A percentile compares a stretch with the other conserved stretches of the same genome.
phyloP scores from a whole-genome alignment of 2,113 vertebrate species.

The Chaetodon auriga region DNA sequence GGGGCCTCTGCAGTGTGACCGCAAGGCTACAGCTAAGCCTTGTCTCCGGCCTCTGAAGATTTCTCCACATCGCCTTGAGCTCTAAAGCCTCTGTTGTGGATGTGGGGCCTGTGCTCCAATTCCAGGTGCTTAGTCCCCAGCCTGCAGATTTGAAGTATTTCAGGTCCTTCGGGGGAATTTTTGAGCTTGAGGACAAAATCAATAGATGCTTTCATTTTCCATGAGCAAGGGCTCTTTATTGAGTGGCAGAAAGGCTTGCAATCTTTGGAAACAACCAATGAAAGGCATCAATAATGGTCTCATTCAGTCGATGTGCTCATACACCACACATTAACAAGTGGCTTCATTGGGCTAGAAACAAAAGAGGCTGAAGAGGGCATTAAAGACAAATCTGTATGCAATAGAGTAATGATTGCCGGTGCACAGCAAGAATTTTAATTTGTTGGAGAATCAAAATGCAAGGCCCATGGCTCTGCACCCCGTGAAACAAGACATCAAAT shows the following conservation, averaged over 20 bases:
- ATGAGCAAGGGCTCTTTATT: constrained; percentile 29
- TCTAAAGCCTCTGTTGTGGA: constrained; percentile 69
- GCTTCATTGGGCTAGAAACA: constrained; percentile 13
- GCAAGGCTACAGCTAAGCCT: constrained; percentile 68
- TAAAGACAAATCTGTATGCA: constrained; percentile 69
- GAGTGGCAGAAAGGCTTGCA: constrained; percentile 21
- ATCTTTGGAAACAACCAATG: constrained; percentile 7
- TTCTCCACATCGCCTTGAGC: constrained; percentile 66
- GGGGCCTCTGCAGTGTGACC: constrained; percentile 6
- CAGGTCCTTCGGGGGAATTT: constrained; percentile 8
- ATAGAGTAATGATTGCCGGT: constrained; percentile 36
- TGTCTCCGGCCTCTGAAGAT: constrained; percentile 62
- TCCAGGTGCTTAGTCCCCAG: constrained; percentile 60
- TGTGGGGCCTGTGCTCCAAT: constrained; percentile 62
- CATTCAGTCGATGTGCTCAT: constrained; percentile 17
- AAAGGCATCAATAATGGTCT: constrained; percentile 8
- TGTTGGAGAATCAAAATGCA: constrained; percentile 61
- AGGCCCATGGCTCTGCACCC: constrained; percentile 41
- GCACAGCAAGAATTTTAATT: constrained; percentile 62
- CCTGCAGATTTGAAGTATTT: constrained; percentile 30
- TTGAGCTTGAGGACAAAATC: constrained; percentile 43
- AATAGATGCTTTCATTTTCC: constrained; percentile 51
- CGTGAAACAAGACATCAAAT: constrained; percentile 74
- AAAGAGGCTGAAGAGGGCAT: constrained; percentile 21
- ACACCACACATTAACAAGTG: neutral